Percentiles rank a stretch among this genome's conserved stretches.
Conservation (phyloP, 2,797 vertebrate species). For the Arvicola amphibius region DNA sequence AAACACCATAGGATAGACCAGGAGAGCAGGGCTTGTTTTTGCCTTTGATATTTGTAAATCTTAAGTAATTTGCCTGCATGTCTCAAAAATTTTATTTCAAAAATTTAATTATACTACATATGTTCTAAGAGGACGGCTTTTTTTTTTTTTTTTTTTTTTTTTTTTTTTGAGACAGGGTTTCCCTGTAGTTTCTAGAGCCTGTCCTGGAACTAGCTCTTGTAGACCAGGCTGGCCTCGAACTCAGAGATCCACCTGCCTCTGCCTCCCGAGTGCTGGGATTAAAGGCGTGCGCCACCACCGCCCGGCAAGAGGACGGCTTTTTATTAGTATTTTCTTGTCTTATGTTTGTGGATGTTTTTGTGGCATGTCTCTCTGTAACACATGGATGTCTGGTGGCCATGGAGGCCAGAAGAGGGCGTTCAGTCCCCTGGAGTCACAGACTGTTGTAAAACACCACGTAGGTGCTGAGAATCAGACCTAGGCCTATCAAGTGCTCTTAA, state of each 20-base stretch:
- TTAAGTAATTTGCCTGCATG: slow-evolving; percentile 19
- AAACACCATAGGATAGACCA: slow-evolving; percentile 42
- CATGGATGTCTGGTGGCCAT: background rate
- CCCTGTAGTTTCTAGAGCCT: too few relatives aligned
- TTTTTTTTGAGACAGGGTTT: too few relatives aligned
- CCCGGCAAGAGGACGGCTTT: background rate
- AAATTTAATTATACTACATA: slow-evolving; percentile 41
- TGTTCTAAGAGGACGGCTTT: background rate
- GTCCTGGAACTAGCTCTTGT: too few relatives aligned
- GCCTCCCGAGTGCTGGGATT: too few relatives aligned
- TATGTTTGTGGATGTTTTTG: background rate
- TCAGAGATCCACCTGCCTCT: too few relatives aligned
- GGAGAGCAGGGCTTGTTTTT: slow-evolving; percentile 33
- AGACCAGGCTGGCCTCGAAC: too few relatives aligned
- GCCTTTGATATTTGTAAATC: background rate
- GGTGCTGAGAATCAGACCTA: background rate
- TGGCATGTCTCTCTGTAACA: background rate
- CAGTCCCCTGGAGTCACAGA: background rate
- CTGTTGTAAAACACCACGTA: background rate
- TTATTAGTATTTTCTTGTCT: background rate
- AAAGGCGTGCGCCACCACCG: too few relatives aligned
- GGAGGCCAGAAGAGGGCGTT: background rate
- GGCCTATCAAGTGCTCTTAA: background rate
- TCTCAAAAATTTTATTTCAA: slow-evolving; percentile 18
- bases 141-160: too few relatives aligned